Conservation (phyloP, 1,140 invertebrate genomes). For the Heliconius melpomene region DNA sequence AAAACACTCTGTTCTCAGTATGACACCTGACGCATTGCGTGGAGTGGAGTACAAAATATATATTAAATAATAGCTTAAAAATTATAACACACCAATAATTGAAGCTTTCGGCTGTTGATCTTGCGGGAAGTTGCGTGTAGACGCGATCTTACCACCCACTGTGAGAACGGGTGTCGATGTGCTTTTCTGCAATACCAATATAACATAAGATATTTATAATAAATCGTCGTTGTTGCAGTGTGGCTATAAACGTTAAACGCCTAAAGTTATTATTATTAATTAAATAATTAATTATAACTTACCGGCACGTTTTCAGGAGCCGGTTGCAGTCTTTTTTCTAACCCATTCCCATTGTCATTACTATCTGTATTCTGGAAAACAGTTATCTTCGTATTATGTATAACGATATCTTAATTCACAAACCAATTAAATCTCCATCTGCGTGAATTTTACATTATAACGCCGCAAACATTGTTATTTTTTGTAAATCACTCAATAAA, state of each 20-base stretch:
- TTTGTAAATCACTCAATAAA: too few species aligned
- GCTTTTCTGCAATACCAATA: conserved; percentile 58
- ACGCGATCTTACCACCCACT: conserved; percentile 49
- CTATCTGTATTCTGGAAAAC: conserved; percentile 39
- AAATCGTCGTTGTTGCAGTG: too few species aligned
- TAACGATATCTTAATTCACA: too few species aligned
- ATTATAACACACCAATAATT: conserved; percentile 53
- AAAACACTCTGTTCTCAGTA: too few species aligned
- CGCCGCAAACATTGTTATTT: too few species aligned
- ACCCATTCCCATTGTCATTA: conserved; percentile 37
- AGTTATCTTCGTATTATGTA: neutral
- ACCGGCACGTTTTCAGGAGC: conserved; percentile 61
- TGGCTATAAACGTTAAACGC: too few species aligned
- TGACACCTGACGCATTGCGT: too few species aligned
- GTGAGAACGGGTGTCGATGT: conserved; percentile 48
- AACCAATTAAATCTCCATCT: too few species aligned
- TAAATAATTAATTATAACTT: conserved; percentile 37
- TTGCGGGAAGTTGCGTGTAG: conserved; percentile 41
- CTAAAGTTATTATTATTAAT: too few species aligned
- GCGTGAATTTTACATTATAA: too few species aligned
- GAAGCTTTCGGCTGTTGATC: conserved; percentile 47
- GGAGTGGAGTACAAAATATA: too few species aligned
- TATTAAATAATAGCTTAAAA: too few species aligned
- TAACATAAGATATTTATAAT: neutral
- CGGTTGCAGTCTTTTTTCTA: conserved; percentile 55